Conservation (phyloP, 2,113 vertebrate species). For the Ginglymostoma cirratum region DNA sequence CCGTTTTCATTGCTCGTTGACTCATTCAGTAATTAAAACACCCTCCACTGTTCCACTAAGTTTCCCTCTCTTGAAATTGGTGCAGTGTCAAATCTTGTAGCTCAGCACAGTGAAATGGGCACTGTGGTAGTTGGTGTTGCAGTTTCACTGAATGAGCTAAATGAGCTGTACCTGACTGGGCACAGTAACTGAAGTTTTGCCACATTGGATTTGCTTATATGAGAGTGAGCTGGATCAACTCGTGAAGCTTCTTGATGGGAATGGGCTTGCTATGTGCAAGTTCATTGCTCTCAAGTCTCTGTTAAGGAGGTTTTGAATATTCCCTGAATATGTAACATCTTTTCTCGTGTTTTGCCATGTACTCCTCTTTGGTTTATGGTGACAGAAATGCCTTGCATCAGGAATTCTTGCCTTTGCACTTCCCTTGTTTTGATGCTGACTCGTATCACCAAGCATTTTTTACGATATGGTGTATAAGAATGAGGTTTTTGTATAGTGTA, state of each 20-base stretch:
- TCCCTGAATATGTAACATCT: background rate
- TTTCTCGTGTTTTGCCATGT: background rate
- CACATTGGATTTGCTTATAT: background rate
- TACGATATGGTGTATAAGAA: slow-evolving; percentile 34
- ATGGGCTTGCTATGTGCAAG: background rate
- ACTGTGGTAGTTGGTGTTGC: background rate
- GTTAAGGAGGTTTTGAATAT: background rate
- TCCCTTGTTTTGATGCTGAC: slow-evolving; percentile 29
- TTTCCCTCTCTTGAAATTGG: background rate
- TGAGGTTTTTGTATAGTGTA: slow-evolving; percentile 37
- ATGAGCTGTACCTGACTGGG: background rate
- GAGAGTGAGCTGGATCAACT: background rate
- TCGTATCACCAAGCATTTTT: slow-evolving; percentile 32
- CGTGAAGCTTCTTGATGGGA: background rate
- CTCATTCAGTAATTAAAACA: background rate
- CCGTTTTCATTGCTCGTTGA: background rate
- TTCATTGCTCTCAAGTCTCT: background rate
- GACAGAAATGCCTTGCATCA: slow-evolving; percentile 25
- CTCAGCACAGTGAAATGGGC: background rate
- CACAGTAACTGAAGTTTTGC: background rate
- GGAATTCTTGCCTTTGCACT: slow-evolving; percentile 26
- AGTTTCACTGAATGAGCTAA: background rate
- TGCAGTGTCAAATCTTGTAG: background rate
- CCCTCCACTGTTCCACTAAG: background rate
- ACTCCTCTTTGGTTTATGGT: background rate